Evolutionary conservation across 2,797 vertebrate genomes (phyloP).

Genomic region (Pteropus rufus): DNA sequence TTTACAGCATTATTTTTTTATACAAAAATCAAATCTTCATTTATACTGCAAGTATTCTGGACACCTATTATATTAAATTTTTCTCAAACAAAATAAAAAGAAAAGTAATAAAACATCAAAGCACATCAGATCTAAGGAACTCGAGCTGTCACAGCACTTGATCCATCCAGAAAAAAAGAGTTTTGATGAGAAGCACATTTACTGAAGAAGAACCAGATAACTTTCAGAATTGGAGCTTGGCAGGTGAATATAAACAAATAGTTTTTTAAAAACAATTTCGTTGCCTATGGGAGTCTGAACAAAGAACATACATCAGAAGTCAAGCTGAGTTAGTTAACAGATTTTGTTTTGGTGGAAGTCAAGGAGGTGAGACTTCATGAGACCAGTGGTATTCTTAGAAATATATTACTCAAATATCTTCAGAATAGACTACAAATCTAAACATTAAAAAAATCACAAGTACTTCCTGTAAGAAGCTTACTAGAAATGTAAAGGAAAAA

Average conservation of each 20-base stretch:
- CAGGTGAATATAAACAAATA: conserved; percentile 63
- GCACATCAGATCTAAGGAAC: conserved; percentile 53
- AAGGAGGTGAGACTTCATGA: conserved; percentile 71
- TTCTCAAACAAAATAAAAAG: conserved; percentile 64
- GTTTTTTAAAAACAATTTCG: conserved; percentile 70
- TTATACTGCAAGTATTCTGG: conserved; percentile 69
- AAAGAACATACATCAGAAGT: conserved; percentile 54
- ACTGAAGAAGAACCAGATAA: conserved; percentile 31
- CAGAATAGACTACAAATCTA: conserved; percentile 75
- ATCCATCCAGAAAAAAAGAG: conserved; percentile 35
- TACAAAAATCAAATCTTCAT: conserved; percentile 72
- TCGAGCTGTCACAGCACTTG: conserved; percentile 24
- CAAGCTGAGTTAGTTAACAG: conserved; percentile 64
- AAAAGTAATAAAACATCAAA: conserved; percentile 42
- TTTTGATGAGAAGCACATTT: conserved; percentile 40
- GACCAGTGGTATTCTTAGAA: conserved; percentile 70
- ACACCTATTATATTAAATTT: conserved; percentile 66
- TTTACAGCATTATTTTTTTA: conserved; percentile 78
- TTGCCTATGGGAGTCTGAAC: conserved; percentile 58
- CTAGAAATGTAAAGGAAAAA: conserved; percentile 74
- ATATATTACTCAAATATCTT: conserved; percentile 72
- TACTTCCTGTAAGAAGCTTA: conserved; percentile 66
- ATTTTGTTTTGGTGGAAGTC: conserved; percentile 64
- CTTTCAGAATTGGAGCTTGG: conserved; percentile 29
- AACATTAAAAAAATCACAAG: conserved; percentile 62